Base-by-base conservation (phyloP, 2,888 invertebrate genomes). In the Thecocarcelia acutangulata region DNA sequence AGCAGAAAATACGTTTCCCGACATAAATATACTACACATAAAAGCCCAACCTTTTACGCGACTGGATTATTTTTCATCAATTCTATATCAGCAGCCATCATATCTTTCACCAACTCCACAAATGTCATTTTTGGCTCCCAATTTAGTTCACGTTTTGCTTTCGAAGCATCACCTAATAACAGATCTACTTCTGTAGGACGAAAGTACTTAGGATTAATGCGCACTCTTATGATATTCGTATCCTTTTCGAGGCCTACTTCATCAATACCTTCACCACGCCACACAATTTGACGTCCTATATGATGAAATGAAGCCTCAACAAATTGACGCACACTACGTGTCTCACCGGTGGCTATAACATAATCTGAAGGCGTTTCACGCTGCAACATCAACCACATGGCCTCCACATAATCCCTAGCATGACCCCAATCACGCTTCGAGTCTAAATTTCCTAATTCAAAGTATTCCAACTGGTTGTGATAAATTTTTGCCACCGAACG, bases 331-430 rank as follows among this genome's bases (percentile, higher is more conserved):
- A 99, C 99, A 90, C 97, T 98, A 91, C 98, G 98, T 13, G 95
- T 94, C 90, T 97, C 96, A 0, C 98, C 98, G 0, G 98, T 98
- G 6, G 99, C 98, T 85, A 99, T 97, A 5, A 99, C 99, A 92
- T 95, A 99, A 92, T 99, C 99, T 64, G 98, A 96, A 0, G 99
- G 96, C 42, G 92, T 91, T 0, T 97, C 94, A 88, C 96, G 95
- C 90, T 99, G 99, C 17, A 99, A 93, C 97, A 99, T 99, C 90
- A 98, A 91, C 98, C 99, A 99, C 99, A 99, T 99, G 0, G 98
- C 99, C 95, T 98, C 96, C 6, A 98, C 96, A 90, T 98, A 98
- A 91, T 98, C 98, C 91, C 94, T 96, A 1, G 97, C 97, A 91
- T 97, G 97, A 8, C 99, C 99, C 99, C 99, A 99, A 91, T 99